Evolutionary conservation across 2,888 invertebrate species (phyloP), one percentile per base, ranked within the genome.

Genomic region (Malthinus seriepunctatus): DNA sequence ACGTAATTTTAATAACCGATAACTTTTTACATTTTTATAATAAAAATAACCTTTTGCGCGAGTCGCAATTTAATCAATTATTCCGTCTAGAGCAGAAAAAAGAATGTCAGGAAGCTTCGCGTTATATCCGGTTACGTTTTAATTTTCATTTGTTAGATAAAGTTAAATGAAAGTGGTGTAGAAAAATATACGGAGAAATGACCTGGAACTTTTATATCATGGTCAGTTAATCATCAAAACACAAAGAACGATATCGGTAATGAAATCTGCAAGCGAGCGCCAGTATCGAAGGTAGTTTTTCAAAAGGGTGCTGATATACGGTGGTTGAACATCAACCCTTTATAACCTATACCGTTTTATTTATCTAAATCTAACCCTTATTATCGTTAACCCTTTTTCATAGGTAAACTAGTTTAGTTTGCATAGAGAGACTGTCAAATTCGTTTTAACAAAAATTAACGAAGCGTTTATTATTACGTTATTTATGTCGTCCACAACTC

Each of bases 201-300:
- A 56, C 51, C 49, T 61, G 60, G 51, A 61, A 61, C 56, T 52
- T 61, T 61, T 52, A 56, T 61, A 61, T 61, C 61, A 61, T 55
- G 61, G 61, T 61, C 61, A 61, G 61, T 61, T 61, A 61, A 69
- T 70, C 70, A 69, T 65, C 61, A 62, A 54, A 60, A 63, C 65
- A 69, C 68, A 69, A 69, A 67, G 69, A 67, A 65, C 66, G 63
- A 63, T 69, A 70, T 70, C 70, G 67, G 64, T 70, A 70, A 70
- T 70, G 70, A 69, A 69, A 70, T 69, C 70, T 65, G 65, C 63
- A 56, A 60, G 52, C 63, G 62, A 23, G 39, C 23, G 54, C 46
- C 64, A 51, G 60, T 55, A 60, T 55, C 45, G 51, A 60, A 64
- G 66, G 64, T 64, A 65, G 67, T 67, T 69, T 70, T 70, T 69